Base-by-base conservation (phyloP, 2,113 vertebrate genomes). In the Leucopsar rothschildi region DNA sequence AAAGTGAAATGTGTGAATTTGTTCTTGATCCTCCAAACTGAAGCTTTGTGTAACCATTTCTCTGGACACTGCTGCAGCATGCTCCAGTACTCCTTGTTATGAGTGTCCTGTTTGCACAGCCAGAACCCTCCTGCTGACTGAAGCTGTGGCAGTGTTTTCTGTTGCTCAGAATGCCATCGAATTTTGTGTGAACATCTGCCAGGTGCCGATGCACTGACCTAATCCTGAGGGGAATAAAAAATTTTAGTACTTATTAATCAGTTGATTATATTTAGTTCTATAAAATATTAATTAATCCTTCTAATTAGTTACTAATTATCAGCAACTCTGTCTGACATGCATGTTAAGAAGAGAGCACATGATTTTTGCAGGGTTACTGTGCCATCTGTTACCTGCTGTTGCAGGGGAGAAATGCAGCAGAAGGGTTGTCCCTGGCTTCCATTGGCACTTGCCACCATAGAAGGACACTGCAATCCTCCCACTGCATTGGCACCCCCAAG, bases 401-500 rank as follows among this genome's bases (percentile, higher is more conserved):
- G 29, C 12, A 33, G 40, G 3, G 11, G 15, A 77, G 22, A 59
- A 52, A 9, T 0, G 0, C 33, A 44, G 33, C 13, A 35, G 25
- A 35, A 52, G 22, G 7, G 13, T 42, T 0, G 1, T 52, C 53
- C 71, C 53, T 4, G 27, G 50, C 50, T 28, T 28, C 50, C 50
- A 52, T 8, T 28, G 15, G 23, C 4, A 4, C 69, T 73, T 64
- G 64, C 28, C 0, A 3, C 49, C 60, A 6, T 19, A 1, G 20
- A 53, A 56, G 42, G 63, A 49, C 44, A 25, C 55, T 78, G 65
- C 29, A 3, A 1, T 21, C 39, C 21, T 50, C 47, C 35, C 0
- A 1, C 23, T 31, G 29, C 56, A 3, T 1, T 0, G 3, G 69
- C 39, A 8, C 1, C 19, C 31, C 16, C 10, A 6, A 18, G 37